Evolutionary conservation across 2,888 invertebrate species (phyloP).

Genomic region (Acleris literana): DNA sequence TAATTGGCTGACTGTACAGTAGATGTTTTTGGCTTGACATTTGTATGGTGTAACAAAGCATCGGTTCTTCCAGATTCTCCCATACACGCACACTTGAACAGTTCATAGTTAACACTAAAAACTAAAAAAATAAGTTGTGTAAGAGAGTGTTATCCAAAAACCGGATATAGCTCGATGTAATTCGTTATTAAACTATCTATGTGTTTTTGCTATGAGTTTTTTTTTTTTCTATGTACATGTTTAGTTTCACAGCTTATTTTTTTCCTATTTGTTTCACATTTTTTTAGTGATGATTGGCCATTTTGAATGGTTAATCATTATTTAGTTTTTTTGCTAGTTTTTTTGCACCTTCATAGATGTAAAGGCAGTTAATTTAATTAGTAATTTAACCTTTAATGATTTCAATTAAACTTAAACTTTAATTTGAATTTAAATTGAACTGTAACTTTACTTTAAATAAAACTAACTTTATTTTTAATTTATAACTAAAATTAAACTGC

Average conservation of each 20-base stretch:
- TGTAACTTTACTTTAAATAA: too few species aligned
- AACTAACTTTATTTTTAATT: too few species aligned
- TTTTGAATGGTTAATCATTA: constrained; percentile 25
- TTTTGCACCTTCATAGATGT: constrained; percentile 30
- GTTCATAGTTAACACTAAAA: constrained; percentile 68
- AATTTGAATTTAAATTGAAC: too few species aligned
- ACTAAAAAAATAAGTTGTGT: constrained; percentile 77
- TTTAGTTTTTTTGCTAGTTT: constrained; percentile 32
- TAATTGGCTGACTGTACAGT: constrained; percentile 73
- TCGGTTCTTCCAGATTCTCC: constrained; percentile 48
- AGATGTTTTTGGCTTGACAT: constrained; percentile 73
- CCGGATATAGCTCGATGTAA: constrained; percentile 30
- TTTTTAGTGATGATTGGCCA: constrained; percentile 48
- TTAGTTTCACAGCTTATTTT: constrained; percentile 80
- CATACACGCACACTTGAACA: constrained; percentile 51
- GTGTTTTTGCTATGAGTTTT: constrained; percentile 50
- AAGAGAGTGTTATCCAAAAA: constrained; percentile 58
- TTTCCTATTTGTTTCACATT: constrained; percentile 61
- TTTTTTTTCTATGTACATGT: constrained; percentile 49
- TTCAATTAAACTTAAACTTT: too few species aligned
- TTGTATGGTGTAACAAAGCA: constrained; percentile 59
- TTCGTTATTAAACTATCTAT: constrained; percentile 28
- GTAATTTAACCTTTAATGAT: too few species aligned
- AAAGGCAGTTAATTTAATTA: constrained; percentile 16
- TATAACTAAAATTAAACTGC: constrained; percentile 36